Base-by-base conservation (phyloP, 2,113 vertebrate genomes). In the Porphyrio hochstetteri region DNA sequence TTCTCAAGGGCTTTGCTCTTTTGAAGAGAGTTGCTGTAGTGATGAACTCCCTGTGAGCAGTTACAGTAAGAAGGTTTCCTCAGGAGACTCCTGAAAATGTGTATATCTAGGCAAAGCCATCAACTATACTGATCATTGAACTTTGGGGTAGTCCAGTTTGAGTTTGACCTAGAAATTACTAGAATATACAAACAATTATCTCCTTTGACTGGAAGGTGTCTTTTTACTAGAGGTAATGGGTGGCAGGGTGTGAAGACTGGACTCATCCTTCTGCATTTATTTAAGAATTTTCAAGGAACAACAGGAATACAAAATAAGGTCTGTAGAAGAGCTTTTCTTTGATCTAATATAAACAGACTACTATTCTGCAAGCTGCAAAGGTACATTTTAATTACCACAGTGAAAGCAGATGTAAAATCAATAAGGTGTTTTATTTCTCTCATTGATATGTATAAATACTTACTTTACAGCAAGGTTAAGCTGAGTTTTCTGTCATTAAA, bases 371-470 rank as follows among this genome's bases (percentile, higher is more conserved):
- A 91, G 96, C 94, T 93, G 95, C 87, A 95, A 96, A 97, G 95
- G 94, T 96, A 97, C 96, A 94, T 97, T 97, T 97, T 97, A 97
- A 97, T 97, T 97, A 97, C 95, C 90, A 92, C 84, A 83, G 94
- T 96, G 97, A 95, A 97, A 94, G 93, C 60, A 94, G 96, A 97
- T 97, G 89, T 97, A 96, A 97, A 97, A 97, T 97, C 97, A 97
- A 97, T 97, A 97, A 48, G 80, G 95, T 97, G 94, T 94, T 97
- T 97, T 97, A 97, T 97, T 97, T 97, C 96, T 97, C 96, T 96
- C 96, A 97, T 94, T 94, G 96, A 97, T 97, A 97, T 97, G 94
- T 97, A 97, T 97, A 97, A 97, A 97, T 97, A 97, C 95, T 96
- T 96, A 97, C 93, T 96, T 97, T 97, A 96, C 95, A 94, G 93